Evolutionary conservation across 2,888 invertebrate genomes (phyloP).

Genomic region (Melinopterus prodromus): DNA sequence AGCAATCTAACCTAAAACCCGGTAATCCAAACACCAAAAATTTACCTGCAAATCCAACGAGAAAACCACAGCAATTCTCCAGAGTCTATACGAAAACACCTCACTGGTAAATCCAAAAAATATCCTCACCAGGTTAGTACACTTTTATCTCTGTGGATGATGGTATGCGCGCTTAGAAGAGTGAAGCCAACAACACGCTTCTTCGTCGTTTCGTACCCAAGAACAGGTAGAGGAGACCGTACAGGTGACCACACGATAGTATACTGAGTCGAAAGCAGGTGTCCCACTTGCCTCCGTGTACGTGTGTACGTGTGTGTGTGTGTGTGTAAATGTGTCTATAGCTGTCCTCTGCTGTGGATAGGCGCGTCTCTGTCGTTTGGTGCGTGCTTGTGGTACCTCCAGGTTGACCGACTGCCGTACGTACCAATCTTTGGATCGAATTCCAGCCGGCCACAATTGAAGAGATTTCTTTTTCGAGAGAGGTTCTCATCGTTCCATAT

Average conservation of each 20-base stretch:
- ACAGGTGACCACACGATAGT: constrained; percentile 26
- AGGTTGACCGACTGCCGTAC: constrained; percentile 12
- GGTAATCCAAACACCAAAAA: background rate
- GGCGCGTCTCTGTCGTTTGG: background rate
- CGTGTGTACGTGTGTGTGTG: constrained; percentile 6
- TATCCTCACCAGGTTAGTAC: background rate
- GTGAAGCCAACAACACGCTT: background rate
- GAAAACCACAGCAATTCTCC: background rate
- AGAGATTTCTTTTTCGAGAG: constrained; percentile 19
- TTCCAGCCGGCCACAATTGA: constrained; percentile 19
- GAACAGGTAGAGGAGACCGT: constrained; percentile 8
- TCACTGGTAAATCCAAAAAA: background rate
- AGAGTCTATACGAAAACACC: background rate
- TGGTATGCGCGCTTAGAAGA: background rate
- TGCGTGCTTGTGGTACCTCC: constrained; percentile 17
- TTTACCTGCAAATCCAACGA: background rate
- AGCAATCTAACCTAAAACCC: background rate
- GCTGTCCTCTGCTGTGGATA: background rate
- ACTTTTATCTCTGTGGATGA: background rate
- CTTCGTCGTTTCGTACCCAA: background rate
- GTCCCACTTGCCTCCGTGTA: constrained; percentile 27
- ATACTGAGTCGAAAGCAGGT: constrained; percentile 31
- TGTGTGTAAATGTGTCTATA: background rate
- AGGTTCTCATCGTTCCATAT: background rate
- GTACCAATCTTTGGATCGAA: constrained; percentile 21